phyloP scores from a whole-genome alignment of 2,888 invertebrate genomes.

The Tromatobia lineatoria region DNA sequence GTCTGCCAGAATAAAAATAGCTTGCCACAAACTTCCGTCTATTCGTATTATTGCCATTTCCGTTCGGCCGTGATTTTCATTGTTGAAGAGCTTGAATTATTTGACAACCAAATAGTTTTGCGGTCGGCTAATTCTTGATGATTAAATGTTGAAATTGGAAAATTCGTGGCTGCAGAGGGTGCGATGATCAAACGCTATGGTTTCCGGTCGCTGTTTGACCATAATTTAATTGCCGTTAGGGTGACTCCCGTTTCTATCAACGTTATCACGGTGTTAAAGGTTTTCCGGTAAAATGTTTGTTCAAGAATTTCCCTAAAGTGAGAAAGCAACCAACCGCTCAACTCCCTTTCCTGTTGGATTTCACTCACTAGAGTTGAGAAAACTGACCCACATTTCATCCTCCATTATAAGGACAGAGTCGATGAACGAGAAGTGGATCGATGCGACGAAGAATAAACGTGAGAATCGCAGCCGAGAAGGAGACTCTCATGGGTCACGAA shows the following conservation, averaged over 20 bases:
- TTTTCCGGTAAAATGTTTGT: neutral
- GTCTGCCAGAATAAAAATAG: neutral
- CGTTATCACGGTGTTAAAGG: neutral
- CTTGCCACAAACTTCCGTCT: neutral
- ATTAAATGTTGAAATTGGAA: neutral
- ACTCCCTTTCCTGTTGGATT: neutral
- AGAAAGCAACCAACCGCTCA: neutral
- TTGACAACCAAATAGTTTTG: conserved; percentile 8
- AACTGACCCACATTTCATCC: conserved; percentile 30
- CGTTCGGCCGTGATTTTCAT: neutral
- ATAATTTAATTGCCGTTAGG: conserved; percentile 31
- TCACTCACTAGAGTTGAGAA: conserved; percentile 1
- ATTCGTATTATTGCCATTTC: neutral
- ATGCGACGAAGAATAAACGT: conserved; percentile 36
- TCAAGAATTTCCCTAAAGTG: conserved; percentile 8
- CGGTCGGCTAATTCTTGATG: neutral
- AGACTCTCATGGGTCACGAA: conserved; percentile 27
- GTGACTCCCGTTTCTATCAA: neutral
- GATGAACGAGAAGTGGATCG: conserved; percentile 46
- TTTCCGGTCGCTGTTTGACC: neutral
- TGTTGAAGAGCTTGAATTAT: neutral
- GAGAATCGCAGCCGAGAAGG: conserved; percentile 21
- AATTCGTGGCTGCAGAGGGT: neutral
- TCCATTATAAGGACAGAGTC: conserved; percentile 22
- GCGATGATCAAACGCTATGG: conserved; percentile 17